phyloP scores from a whole-genome alignment of 2,888 invertebrate genomes.

The Lycia hirtaria region DNA sequence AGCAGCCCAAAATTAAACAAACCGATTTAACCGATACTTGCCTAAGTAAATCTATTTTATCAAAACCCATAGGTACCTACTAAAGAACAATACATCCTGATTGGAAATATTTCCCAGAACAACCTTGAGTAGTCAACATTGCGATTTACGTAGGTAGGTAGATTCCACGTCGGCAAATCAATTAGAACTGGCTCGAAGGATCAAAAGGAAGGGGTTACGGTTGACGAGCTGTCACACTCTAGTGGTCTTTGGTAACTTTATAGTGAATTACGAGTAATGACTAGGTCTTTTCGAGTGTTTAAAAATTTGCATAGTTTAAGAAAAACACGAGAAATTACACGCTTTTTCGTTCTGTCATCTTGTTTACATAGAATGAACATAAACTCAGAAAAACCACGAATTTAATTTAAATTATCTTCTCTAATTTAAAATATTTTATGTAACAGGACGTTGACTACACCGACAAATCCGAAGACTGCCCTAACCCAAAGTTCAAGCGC shows the following conservation, averaged over 20 bases:
- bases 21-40: too few relatives aligned
- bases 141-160: too few relatives aligned
- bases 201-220: constrained; percentile 57
- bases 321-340: constrained; percentile 1
- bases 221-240: constrained; percentile 33
- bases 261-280: background rate
- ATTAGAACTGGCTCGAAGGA: constrained; percentile 55
- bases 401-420: too few relatives aligned
- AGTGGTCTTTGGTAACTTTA: constrained; percentile 23
- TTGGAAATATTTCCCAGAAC: constrained; percentile 3
- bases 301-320: too few relatives aligned
- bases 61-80: background rate
- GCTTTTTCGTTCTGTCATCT: constrained; percentile 1
- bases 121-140: constrained; percentile 32
- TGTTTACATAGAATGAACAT: background rate
- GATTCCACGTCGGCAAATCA: constrained; percentile 37
- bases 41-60: background rate
- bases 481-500: constrained; percentile 87
- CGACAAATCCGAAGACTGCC: constrained; percentile 82
- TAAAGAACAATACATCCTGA: constrained; percentile 7
- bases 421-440: too few relatives aligned
- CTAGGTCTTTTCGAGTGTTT: constrained; percentile 3
- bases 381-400: too few relatives aligned
- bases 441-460: constrained; percentile 67
- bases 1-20: too few relatives aligned